These are phyloP conservation scores for Anastatus disparis DNA, from an alignment of 1,140 invertebrate genomes.

Conservation along the genomic window DNA sequence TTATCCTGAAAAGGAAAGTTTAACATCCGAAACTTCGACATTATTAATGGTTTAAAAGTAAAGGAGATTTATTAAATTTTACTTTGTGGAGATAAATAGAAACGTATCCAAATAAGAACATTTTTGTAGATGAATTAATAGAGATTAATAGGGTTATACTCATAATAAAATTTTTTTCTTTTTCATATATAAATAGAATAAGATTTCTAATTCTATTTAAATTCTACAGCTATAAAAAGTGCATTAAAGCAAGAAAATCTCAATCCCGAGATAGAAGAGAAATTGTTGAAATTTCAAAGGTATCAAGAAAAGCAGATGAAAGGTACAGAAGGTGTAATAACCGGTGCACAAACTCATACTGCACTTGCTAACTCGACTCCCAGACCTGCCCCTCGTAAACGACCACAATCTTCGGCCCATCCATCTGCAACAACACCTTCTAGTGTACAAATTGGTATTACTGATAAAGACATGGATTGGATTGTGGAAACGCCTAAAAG, in stretches of 20 bases:
- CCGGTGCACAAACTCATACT: conserved; percentile 54
- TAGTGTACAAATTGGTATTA: conserved; percentile 52
- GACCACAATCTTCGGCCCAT: conserved; percentile 51
- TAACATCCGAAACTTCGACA: no score
- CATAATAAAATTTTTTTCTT: no score
- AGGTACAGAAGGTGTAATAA: conserved; percentile 57
- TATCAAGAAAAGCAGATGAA: conserved; percentile 87
- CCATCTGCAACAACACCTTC: conserved; percentile 41
- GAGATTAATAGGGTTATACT: no score
- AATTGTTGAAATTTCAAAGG: conserved; percentile 86
- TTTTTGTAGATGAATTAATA: no score
- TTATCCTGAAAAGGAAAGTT: no score
- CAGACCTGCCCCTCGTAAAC: conserved; percentile 58
- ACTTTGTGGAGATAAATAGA: no score
- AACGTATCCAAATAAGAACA: no score
- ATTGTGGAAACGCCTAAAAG: conserved; percentile 66
- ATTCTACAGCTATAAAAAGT: conserved; percentile 79
- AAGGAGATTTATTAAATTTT: no score
- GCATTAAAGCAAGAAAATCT: conserved; percentile 87
- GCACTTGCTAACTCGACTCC: conserved; percentile 50
- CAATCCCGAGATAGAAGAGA: conserved; percentile 93
- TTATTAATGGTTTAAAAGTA: no score
- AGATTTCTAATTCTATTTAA: conserved; percentile 16
- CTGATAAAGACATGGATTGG: conserved; percentile 69
- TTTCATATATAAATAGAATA: no score